A percentile compares a stretch with the other conserved stretches of the same genome.
Evolutionary conservation across 2,113 vertebrate genomes (phyloP).

Genomic region (Candoia aspera): DNA sequence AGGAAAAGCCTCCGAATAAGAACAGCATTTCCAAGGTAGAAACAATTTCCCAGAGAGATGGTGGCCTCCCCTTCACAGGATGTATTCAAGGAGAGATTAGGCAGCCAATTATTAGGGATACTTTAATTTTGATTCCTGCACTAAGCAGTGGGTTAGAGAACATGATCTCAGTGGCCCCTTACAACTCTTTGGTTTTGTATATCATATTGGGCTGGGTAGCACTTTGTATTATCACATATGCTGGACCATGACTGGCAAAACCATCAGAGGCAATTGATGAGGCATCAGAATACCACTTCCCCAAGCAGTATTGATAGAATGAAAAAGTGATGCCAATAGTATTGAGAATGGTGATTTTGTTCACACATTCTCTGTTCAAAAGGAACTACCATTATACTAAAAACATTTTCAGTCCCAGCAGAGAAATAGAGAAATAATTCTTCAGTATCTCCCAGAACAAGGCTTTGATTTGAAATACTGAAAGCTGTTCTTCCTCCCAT

Average conservation of each 20-base stretch:
- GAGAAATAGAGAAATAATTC: not conserved
- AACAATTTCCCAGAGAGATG: not conserved
- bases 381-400: not conserved
- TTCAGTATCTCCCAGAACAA: not conserved
- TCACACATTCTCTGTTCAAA: not conserved
- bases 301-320: not conserved
- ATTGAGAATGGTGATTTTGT: not conserved
- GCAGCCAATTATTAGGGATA: not conserved
- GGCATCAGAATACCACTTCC: not conserved
- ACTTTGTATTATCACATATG: not conserved
- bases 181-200: not conserved
- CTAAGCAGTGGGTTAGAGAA: not conserved
- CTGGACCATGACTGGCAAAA: not conserved
- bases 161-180: not conserved
- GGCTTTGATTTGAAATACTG: not conserved
- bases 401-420: not conserved
- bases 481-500: not conserved
- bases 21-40: not conserved
- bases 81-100: not conserved
- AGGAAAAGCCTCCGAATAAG: not conserved
- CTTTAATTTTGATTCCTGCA: not conserved
- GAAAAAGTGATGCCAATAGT: not conserved
- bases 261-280: not conserved
- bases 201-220: not conserved
- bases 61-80: not conserved